Conservation (phyloP, 53 echinoderm and acorn worm genomes). For the Holothuria leucospilota region DNA sequence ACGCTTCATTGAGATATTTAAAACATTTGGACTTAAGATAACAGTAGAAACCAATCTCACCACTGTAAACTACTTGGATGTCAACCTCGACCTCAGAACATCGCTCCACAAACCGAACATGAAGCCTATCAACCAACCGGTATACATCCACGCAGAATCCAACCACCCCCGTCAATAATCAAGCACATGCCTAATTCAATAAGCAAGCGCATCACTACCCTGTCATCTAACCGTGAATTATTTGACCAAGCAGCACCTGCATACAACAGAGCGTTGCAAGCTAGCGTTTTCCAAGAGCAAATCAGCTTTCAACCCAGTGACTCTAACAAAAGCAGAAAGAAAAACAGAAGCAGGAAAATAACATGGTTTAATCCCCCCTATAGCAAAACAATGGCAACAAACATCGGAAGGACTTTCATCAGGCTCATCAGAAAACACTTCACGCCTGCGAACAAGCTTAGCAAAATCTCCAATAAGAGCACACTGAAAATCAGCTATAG, state of each 20-base stretch:
- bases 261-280: background rate
- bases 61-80: constrained; percentile 14
- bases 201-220: background rate
- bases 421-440: too few species aligned
- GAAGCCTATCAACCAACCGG: constrained; percentile 6
- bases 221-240: background rate
- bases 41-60: constrained; percentile 22
- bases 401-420: too few species aligned
- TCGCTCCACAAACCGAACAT: background rate
- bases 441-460: too few species aligned
- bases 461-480: too few species aligned
- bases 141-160: constrained; percentile 2
- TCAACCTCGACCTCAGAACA: background rate
- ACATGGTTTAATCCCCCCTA: too few species aligned
- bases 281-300: too few species aligned
- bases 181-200: constrained; percentile 4
- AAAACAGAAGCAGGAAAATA: too few species aligned
- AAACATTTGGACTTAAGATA: constrained; percentile 34
- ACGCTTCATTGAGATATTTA: constrained; percentile 20
- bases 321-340: too few species aligned
- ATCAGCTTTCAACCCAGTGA: too few species aligned
- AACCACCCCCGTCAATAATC: constrained; percentile 17
- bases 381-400: too few species aligned
- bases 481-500: too few species aligned
- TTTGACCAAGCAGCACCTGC: constrained; percentile 14